Evolutionary conservation across 2,113 vertebrate species (phyloP).

Genomic region (Halcyon senegalensis): DNA sequence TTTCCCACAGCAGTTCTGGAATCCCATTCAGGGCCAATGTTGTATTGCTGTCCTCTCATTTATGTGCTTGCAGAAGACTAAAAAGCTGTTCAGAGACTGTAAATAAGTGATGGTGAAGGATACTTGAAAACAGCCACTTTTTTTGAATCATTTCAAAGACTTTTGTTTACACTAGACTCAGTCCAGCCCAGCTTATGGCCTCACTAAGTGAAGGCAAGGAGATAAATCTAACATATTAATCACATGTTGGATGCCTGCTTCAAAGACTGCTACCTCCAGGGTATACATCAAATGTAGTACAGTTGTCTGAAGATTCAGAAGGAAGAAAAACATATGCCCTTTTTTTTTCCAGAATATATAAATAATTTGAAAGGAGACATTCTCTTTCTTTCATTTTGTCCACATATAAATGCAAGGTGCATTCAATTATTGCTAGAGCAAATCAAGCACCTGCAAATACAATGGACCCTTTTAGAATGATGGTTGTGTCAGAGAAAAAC

Average conservation of each 20-base stretch:
- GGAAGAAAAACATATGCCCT: not conserved
- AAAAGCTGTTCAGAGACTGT: not conserved
- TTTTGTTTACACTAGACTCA: not conserved
- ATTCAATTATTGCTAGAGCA: not conserved
- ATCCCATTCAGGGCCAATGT: not conserved
- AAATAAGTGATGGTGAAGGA: not conserved
- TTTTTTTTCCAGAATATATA: not conserved
- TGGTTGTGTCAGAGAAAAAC: not conserved
- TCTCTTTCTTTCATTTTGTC: not conserved
- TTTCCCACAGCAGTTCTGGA: not conserved
- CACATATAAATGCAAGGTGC: not conserved
- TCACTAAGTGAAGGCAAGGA: not conserved
- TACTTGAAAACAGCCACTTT: not conserved
- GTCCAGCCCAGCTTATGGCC: not conserved
- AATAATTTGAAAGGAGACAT: not conserved
- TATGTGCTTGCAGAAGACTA: not conserved
- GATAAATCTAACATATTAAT: conserved; percentile 9
- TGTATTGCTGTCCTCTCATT: not conserved
- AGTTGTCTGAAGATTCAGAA: not conserved
- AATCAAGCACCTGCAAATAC: not conserved
- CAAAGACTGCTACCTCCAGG: not conserved
- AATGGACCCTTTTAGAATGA: not conserved
- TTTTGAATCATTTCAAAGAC: not conserved
- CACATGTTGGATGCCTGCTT: not conserved
- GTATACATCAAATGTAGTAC: not conserved